These are phyloP conservation scores for Clunio marinus DNA, from an alignment of 2,888 invertebrate genomes.

Conservation along the genomic window DNA sequence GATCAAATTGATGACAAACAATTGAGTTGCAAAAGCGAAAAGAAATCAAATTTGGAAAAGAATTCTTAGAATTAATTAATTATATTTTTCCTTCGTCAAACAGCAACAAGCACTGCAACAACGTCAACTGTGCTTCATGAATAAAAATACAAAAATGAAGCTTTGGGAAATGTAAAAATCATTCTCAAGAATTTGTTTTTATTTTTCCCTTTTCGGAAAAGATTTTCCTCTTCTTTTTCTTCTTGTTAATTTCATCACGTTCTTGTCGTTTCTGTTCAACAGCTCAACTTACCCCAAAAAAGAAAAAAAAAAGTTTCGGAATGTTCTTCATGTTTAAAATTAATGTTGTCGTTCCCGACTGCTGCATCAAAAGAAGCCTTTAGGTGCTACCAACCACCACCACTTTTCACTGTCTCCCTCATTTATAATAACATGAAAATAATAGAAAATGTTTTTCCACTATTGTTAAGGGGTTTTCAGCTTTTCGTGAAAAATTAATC, in stretches of 20 bases:
- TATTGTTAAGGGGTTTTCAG: not conserved
- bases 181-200: not conserved
- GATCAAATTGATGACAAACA: not conserved
- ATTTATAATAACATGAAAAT: not conserved
- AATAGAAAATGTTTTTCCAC: not conserved
- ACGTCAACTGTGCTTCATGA: too few species aligned
- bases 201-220: not conserved
- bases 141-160: too few species aligned
- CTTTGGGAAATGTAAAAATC: not conserved
- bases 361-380: conserved; percentile 22
- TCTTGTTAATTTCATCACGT: conserved; percentile 16
- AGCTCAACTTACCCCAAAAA: not conserved
- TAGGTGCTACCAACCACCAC: not conserved
- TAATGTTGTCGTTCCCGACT: conserved; percentile 14
- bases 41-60: not conserved
- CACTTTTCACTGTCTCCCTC: conserved; percentile 6
- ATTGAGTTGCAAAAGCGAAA: not conserved
- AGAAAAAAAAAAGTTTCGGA: not conserved
- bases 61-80: too few species aligned
- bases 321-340: conserved; percentile 7
- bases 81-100: too few species aligned
- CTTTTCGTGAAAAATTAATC: conserved; percentile 15
- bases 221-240: too few species aligned
- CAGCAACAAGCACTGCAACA: conserved; percentile 20
- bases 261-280: conserved; percentile 12